A percentile compares a stretch with the other conserved stretches of the same genome.
phyloP scores from a whole-genome alignment of 2,113 vertebrate genomes.

The Petromus typicus region DNA sequence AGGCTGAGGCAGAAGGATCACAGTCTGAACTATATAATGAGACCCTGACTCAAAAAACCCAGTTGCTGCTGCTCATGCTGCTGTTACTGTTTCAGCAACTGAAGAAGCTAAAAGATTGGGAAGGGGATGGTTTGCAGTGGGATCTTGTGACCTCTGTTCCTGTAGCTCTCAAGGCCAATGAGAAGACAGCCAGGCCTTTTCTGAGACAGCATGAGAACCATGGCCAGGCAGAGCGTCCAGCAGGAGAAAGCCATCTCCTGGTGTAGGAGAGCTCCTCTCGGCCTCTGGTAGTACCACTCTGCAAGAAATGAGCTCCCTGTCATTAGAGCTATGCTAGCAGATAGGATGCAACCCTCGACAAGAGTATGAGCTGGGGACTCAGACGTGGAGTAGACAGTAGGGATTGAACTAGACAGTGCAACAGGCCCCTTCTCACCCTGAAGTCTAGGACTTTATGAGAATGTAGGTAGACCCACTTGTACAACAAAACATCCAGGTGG shows the following conservation, averaged over 20 bases:
- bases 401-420: not conserved
- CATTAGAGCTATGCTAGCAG: not conserved
- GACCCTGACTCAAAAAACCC: not conserved
- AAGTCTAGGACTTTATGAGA: not conserved
- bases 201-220: not conserved
- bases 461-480: not conserved
- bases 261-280: not conserved
- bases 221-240: not conserved
- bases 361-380: not conserved
- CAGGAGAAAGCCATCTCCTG: not conserved
- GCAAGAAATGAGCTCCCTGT: not conserved
- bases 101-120: not conserved
- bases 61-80: not conserved
- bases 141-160: not conserved
- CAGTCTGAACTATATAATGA: not conserved
- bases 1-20: not conserved
- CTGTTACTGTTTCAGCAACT: not conserved
- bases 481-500: not conserved
- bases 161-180: not conserved
- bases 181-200: not conserved
- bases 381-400: not conserved
- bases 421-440: not conserved
- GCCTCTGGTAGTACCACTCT: not conserved
- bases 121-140: not conserved
- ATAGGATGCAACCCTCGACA: rapidly evolving